These are phyloP conservation scores for Asarcornis scutulata DNA, from an alignment of 2,113 vertebrate genomes.

Conservation along the genomic window DNA sequence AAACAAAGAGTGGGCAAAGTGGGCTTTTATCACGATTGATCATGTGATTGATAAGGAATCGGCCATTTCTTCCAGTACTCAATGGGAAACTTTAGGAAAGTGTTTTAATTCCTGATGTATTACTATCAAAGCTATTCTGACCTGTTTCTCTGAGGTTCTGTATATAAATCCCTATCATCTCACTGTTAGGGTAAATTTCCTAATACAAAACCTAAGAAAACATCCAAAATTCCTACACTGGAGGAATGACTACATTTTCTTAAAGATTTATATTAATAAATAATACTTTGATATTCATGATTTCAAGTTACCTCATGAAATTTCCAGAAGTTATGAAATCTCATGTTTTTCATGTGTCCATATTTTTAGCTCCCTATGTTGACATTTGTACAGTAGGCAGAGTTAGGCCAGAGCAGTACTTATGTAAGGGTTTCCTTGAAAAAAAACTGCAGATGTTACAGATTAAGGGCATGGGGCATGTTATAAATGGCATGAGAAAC, in stretches of 20 bases:
- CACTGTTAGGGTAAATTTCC: background rate
- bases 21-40: constrained; percentile 23
- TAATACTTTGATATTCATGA: background rate
- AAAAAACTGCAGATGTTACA: background rate
- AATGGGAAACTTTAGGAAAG: background rate
- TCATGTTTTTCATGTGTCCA: background rate
- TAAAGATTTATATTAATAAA: background rate
- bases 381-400: background rate
- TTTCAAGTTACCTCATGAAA: background rate
- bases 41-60: constrained; percentile 11
- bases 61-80: background rate
- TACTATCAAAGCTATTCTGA: background rate
- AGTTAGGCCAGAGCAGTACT: background rate
- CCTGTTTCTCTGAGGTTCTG: background rate
- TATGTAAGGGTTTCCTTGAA: background rate
- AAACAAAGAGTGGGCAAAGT: constrained; percentile 19
- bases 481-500: background rate
- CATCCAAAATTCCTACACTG: accelerated
- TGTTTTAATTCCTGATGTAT: background rate
- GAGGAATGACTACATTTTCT: background rate
- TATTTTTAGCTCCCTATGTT: background rate
- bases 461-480: no score
- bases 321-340: background rate
- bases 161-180: background rate
- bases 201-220: background rate